Evolutionary conservation across 1,140 invertebrate species (phyloP).

Genomic region (Atta cephalotes): DNA sequence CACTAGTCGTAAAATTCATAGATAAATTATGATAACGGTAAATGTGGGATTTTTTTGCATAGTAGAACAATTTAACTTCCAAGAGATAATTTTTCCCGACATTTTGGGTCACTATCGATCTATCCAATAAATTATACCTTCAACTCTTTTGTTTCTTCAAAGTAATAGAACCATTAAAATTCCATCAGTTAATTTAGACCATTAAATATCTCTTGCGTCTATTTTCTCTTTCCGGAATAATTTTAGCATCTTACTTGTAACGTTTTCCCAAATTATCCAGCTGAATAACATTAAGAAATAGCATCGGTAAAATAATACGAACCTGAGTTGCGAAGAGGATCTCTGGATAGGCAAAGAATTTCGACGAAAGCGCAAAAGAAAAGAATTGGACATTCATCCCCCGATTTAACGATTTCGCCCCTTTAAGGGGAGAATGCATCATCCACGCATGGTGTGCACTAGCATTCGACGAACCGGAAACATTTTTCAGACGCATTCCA

Average conservation of each 20-base stretch:
- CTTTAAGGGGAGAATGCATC: constrained; percentile 55
- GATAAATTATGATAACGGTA: background rate
- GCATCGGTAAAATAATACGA: background rate
- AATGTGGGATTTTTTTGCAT: background rate
- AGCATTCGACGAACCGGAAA: constrained; percentile 46
- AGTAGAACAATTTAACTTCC: constrained; percentile 16
- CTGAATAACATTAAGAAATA: background rate
- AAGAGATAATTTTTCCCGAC: background rate
- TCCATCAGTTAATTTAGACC: background rate
- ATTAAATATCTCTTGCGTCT: background rate
- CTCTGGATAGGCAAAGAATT: background rate
- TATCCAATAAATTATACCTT: constrained; percentile 32
- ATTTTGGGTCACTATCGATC: constrained; percentile 7
- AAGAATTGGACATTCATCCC: background rate
- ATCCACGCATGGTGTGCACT: constrained; percentile 40
- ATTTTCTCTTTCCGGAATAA: constrained; percentile 9
- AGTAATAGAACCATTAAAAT: constrained; percentile 14
- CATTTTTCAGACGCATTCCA: constrained; percentile 58
- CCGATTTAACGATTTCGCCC: constrained; percentile 46
- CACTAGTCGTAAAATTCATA: background rate
- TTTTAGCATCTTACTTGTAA: constrained; percentile 9
- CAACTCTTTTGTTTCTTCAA: background rate
- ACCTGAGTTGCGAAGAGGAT: background rate
- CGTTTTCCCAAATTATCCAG: background rate
- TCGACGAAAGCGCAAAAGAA: background rate